Conservation (phyloP, 1,140 invertebrate genomes). For the Oscheius sp. region DNA sequence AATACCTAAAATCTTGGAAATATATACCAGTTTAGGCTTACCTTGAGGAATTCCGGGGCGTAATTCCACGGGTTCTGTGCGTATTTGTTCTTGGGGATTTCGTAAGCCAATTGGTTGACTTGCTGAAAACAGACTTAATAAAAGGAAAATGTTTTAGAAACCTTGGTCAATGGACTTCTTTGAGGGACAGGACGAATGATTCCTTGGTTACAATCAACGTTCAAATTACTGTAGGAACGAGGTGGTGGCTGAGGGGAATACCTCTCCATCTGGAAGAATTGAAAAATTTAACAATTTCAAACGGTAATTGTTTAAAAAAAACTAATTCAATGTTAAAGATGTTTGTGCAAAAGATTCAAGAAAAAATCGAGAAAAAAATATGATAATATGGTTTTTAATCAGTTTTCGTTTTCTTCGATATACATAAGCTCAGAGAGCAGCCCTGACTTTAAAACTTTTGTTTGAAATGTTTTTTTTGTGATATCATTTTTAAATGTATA, state of each 20-base stretch:
- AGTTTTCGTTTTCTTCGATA: too few species aligned
- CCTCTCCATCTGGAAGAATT: too few species aligned
- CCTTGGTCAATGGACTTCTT: constrained; percentile 39
- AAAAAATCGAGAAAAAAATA: not conserved
- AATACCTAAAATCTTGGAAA: constrained; percentile 43
- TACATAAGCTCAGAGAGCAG: too few species aligned
- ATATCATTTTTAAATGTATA: too few species aligned
- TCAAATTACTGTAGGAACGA: constrained; percentile 30
- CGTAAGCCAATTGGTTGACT: constrained; percentile 59
- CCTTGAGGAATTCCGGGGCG: constrained; percentile 55
- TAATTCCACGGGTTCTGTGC: constrained; percentile 58
- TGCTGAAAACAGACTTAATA: constrained; percentile 46
- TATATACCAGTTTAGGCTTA: not conserved
- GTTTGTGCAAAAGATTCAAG: not conserved
- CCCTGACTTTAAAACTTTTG: too few species aligned
- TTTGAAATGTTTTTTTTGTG: too few species aligned
- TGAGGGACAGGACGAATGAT: constrained; percentile 33
- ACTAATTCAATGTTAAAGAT: not conserved
- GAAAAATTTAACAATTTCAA: too few species aligned
- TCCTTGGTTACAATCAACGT: constrained; percentile 28
- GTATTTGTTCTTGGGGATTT: constrained; percentile 60
- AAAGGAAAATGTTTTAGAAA: not conserved
- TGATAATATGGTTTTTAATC: too few species aligned
- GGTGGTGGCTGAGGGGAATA: constrained; percentile 26
- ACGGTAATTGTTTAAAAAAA: too few species aligned